Percentiles rank a stretch among this genome's conserved stretches.
Evolutionary conservation across 2,797 vertebrate genomes (phyloP).

Genomic region (Tapirus indicus): DNA sequence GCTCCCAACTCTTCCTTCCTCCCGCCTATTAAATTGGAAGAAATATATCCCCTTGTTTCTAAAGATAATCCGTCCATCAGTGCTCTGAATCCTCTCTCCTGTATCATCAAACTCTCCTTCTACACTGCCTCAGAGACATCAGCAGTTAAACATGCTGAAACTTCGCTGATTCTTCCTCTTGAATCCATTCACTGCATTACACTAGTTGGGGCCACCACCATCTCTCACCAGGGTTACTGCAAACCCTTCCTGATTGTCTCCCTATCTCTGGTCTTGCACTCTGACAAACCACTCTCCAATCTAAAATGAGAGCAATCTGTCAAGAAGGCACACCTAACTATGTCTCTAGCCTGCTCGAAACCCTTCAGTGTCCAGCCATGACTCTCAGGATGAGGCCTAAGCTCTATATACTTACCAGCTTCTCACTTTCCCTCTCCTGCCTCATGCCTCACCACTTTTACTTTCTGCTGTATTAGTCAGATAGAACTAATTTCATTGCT

Average conservation of each 20-base stretch:
- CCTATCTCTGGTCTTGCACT: neutral
- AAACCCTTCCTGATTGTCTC: too few relatives aligned
- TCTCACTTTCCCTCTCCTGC: neutral
- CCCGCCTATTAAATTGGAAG: neutral
- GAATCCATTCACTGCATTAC: neutral
- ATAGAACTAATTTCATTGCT: neutral
- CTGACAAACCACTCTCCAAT: neutral
- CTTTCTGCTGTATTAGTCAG: neutral
- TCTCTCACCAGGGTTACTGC: neutral
- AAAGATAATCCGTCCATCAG: neutral
- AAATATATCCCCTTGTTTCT: neutral
- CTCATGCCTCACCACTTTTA: neutral
- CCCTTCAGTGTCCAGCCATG: too few relatives aligned
- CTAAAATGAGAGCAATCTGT: neutral
- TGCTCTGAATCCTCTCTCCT: neutral
- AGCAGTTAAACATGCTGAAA: neutral
- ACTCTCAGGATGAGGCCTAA: neutral
- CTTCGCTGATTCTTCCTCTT: too few relatives aligned
- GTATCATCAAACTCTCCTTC: neutral
- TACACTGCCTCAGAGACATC: neutral
- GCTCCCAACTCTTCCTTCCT: neutral
- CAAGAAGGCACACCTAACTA: neutral
- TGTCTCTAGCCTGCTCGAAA: neutral
- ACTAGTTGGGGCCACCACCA: neutral
- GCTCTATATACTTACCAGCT: neutral